Evolutionary conservation across 2,113 vertebrate species (phyloP), one percentile per base, ranked within the genome.

Genomic region (Pterophyllum scalare): DNA sequence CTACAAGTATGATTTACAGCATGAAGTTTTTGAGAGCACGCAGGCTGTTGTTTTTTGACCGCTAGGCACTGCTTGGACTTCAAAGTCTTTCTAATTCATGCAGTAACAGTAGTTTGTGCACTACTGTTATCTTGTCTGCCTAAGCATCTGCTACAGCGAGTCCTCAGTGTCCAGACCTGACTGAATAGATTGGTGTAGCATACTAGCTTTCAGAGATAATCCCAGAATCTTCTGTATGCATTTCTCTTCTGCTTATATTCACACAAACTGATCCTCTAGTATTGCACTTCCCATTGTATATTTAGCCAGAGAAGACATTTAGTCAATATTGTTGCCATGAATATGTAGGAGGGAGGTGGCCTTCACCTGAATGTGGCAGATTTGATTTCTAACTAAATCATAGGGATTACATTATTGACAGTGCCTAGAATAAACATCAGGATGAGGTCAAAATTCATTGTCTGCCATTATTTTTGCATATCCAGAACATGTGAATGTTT

Each of bases 351-450:
- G 89, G 76, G 85, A 91, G 89, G 79, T 88, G 89, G 92, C 84
- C 91, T 91, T 90, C 88, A 91, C 89, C 89, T 90, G 87, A 75
- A 90, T 82, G 89, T 93, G 94, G 88, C 91, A 90, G 81, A 86
- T 94, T 86, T 91, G 91, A 92, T 93, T 93, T 82, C 77, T 80
- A 86, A 92, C 91, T 92, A 89, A 95, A 94, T 94, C 93, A 90
- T 84, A 62, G 89, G 94, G 93, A 95, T 94, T 93, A 95, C 46
- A 62, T 90, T 93, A 92, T 92, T 92, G 94, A 94, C 94, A 92
- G 83, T 86, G 84, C 59, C 90, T 91, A 93, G 90, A 89, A 90
- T 88, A 93, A 94, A 94, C 93, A 93, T 90, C 80, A 70, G 85
- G 80, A 90, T 85, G 90, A 89, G 92, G 91, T 93, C 89, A 88